These are phyloP conservation scores for Bombus sylvicola DNA, from an alignment of 1,140 invertebrate species.

Conservation along the genomic window DNA sequence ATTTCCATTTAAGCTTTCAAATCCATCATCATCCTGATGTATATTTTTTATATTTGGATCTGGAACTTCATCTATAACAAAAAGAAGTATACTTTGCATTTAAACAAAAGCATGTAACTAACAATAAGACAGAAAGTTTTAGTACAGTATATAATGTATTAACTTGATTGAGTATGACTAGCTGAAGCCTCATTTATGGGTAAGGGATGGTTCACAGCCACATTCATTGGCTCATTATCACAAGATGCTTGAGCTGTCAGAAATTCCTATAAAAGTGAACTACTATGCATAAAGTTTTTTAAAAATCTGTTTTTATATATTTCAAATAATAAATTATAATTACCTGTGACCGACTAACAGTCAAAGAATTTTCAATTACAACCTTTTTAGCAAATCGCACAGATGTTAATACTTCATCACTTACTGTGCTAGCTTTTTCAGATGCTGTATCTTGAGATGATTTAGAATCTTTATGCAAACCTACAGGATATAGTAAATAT, in stretches of 20 bases:
- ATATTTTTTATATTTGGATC: constrained; percentile 69
- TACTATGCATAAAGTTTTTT: background rate
- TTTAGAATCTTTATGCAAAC: constrained; percentile 76
- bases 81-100: constrained; percentile 29
- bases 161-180: constrained; percentile 54
- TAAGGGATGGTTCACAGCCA: constrained; percentile 37
- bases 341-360: constrained; percentile 61
- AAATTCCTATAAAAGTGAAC: constrained; percentile 47
- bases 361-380: constrained; percentile 71
- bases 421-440: constrained; percentile 69
- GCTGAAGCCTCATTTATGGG: constrained; percentile 47
- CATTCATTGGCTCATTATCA: constrained; percentile 54
- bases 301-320: background rate
- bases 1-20: constrained; percentile 93
- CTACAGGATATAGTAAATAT: constrained; percentile 54
- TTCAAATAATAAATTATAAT: constrained; percentile 7
- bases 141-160: constrained; percentile 23
- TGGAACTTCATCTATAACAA: constrained; percentile 57
- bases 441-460: constrained; percentile 77
- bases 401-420: constrained; percentile 73
- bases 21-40: constrained; percentile 89
- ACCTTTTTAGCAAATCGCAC: constrained; percentile 80
- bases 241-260: constrained; percentile 50
- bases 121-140: constrained; percentile 1
- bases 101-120: constrained; percentile 19